Evolutionary conservation across 2,113 vertebrate species (phyloP).

Genomic region (Malaclemys terrapin): DNA sequence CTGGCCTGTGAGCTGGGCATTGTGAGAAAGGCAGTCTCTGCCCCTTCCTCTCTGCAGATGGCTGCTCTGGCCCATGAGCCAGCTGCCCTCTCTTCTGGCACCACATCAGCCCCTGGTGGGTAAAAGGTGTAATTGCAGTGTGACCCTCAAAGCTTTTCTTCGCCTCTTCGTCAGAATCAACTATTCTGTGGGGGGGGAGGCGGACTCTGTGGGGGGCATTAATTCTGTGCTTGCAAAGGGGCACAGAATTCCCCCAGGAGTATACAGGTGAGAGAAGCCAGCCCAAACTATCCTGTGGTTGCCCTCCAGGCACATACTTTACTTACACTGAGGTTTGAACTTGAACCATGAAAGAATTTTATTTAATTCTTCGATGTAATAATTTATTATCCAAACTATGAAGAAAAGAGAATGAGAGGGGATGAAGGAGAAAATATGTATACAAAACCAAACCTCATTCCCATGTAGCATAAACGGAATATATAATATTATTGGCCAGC

Average conservation of each 20-base stretch:
- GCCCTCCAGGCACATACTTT: background rate
- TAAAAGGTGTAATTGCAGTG: background rate
- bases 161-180: background rate
- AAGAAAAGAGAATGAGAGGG: background rate
- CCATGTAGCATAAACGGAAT: background rate
- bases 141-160: background rate
- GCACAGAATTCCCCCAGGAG: background rate
- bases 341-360: background rate
- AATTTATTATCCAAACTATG: background rate
- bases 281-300: background rate
- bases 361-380: background rate
- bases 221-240: background rate
- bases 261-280: background rate
- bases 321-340: background rate
- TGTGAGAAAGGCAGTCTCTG: no score
- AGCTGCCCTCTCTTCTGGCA: no score
- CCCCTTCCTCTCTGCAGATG: background rate
- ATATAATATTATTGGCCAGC: conserved; percentile 14
- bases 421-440: background rate
- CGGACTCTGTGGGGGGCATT: background rate
- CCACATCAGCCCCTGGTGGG: background rate
- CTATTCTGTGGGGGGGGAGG: background rate
- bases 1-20: no score
- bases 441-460: background rate
- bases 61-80: no score